phyloP scores from a whole-genome alignment of 2,113 vertebrate genomes.

The Patagioenas fasciata region DNA sequence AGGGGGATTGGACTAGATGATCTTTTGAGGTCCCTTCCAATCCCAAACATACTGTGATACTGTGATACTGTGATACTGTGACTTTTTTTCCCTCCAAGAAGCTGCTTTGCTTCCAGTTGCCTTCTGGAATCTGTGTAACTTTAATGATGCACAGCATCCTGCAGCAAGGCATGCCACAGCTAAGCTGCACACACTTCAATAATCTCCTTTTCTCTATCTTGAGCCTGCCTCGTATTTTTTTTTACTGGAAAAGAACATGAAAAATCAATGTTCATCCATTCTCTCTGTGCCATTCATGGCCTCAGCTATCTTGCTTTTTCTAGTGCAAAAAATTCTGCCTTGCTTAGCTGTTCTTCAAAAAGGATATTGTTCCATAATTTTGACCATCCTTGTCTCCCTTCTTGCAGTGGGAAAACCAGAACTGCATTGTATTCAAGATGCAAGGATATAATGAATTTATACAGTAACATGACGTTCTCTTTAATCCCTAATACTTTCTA shows the following conservation, averaged over 20 bases:
- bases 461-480: not conserved
- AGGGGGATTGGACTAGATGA: no score
- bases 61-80: no score
- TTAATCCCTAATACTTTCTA: not conserved
- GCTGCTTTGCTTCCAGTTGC: not conserved
- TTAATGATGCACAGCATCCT: not conserved
- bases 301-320: not conserved
- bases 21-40: no score
- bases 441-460: not conserved
- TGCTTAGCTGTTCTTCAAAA: not conserved
- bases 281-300: not conserved
- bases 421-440: not conserved
- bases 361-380: not conserved
- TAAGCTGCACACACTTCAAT: not conserved
- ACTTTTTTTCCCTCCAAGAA: not conserved
- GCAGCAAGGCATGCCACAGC: not conserved
- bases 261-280: not conserved
- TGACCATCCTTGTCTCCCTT: not conserved
- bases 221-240: not conserved
- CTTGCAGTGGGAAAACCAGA: not conserved
- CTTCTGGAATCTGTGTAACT: not conserved
- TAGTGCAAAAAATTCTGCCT: not conserved
- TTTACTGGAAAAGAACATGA: not conserved
- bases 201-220: not conserved
- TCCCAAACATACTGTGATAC: no score